phyloP scores from a whole-genome alignment of 2,113 vertebrate genomes.

The Alosa alosa region DNA sequence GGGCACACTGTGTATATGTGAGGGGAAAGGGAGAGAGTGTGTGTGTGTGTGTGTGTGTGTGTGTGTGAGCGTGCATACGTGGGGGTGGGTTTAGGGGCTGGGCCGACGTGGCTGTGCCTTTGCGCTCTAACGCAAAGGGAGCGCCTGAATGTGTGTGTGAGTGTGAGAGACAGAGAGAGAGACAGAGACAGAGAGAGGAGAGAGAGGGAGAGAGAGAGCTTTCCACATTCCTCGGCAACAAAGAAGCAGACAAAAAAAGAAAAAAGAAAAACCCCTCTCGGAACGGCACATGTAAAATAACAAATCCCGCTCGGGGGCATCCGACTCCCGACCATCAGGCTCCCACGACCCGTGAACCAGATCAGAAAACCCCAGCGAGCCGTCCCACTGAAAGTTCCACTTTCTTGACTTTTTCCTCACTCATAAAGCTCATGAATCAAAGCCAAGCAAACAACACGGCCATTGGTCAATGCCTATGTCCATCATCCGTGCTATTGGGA shows the following conservation, averaged over 20 bases:
- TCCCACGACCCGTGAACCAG: conserved; percentile 5
- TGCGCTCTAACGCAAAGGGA: background rate
- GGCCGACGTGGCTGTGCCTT: background rate
- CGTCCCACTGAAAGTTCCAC: background rate
- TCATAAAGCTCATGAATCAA: background rate
- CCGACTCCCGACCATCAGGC: background rate
- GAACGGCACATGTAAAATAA: conserved; percentile 5
- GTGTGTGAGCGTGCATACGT: background rate
- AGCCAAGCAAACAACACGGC: background rate
- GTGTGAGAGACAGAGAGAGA: background rate
- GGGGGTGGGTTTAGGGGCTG: background rate
- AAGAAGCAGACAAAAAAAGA: background rate
- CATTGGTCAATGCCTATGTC: background rate
- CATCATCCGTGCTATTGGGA: background rate
- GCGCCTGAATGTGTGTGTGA: background rate
- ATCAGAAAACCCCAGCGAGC: background rate
- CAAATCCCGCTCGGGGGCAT: background rate
- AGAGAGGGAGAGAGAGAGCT: background rate
- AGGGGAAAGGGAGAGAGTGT: background rate
- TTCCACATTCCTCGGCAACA: conserved; percentile 2
- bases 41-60: background rate
- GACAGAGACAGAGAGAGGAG: background rate
- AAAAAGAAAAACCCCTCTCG: background rate
- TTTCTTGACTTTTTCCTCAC: conserved; percentile 11
- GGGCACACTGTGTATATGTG: background rate